Conservation (phyloP, 2,888 invertebrate species). For the Drepanosiphum platanoidis region DNA sequence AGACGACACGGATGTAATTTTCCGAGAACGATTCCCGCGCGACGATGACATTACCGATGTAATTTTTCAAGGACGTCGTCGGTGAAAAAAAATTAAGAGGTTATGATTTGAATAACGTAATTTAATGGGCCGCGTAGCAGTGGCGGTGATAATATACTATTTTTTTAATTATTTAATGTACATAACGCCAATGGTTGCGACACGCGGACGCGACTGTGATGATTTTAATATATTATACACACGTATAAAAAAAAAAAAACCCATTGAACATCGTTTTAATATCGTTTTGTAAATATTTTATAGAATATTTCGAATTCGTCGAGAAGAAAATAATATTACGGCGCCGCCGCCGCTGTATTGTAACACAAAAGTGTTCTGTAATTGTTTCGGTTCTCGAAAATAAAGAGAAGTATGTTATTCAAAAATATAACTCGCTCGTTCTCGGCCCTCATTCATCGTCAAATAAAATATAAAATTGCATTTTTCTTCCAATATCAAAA, state of each 20-base stretch:
- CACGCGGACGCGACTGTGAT: not conserved
- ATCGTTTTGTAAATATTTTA: not conserved
- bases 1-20: not conserved
- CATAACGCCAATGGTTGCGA: not conserved
- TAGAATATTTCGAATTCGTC: not conserved
- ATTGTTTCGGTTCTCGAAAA: conserved; percentile 2
- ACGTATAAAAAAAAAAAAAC: not conserved
- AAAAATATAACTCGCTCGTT: conserved; percentile 16
- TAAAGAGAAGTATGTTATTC: not conserved
- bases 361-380: not conserved
- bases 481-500: conserved; percentile 37
- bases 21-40: not conserved
- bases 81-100: not conserved
- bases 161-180: too few species aligned
- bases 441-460: not conserved
- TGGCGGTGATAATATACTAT: too few species aligned
- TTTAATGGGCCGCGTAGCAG: not conserved
- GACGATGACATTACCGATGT: not conserved
- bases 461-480: conserved; percentile 33
- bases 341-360: not conserved
- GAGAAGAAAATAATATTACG: not conserved
- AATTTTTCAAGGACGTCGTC: not conserved
- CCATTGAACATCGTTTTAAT: not conserved
- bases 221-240: not conserved
- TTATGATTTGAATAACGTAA: too few species aligned